phyloP scores from a whole-genome alignment of 2,797 vertebrate genomes.

The Falco rusticolus region DNA sequence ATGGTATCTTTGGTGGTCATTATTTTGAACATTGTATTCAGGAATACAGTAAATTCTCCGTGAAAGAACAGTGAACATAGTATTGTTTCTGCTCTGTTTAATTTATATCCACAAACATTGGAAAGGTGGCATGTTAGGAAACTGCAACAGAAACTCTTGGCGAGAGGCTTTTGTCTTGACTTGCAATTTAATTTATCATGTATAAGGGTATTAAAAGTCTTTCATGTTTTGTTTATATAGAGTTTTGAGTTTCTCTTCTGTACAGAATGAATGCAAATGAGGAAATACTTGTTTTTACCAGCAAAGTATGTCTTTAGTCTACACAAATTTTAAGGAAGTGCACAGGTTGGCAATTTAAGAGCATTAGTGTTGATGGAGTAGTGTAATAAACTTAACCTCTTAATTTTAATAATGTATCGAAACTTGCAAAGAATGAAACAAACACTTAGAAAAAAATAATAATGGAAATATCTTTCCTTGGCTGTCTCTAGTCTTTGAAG shows the following conservation, averaged over 20 bases:
- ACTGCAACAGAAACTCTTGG: background rate
- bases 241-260: background rate
- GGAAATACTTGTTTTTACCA: background rate
- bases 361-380: background rate
- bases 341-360: background rate
- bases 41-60: background rate
- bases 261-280: conserved; percentile 14
- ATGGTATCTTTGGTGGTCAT: background rate
- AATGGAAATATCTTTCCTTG: background rate
- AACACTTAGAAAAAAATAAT: background rate
- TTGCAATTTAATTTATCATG: background rate
- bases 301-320: background rate
- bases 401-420: conserved; percentile 8
- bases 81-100: background rate
- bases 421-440: background rate
- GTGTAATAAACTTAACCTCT: background rate
- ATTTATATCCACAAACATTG: background rate
- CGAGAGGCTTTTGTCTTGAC: background rate
- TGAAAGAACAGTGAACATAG: background rate
- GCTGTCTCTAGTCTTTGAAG: background rate
- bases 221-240: background rate
- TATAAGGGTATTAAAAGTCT: background rate
- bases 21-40: background rate
- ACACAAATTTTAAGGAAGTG: background rate
- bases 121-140: background rate